A percentile compares a stretch with the other conserved stretches of the same genome.
Conservation (phyloP, 2,797 vertebrate genomes). For the Staurois parvus region DNA sequence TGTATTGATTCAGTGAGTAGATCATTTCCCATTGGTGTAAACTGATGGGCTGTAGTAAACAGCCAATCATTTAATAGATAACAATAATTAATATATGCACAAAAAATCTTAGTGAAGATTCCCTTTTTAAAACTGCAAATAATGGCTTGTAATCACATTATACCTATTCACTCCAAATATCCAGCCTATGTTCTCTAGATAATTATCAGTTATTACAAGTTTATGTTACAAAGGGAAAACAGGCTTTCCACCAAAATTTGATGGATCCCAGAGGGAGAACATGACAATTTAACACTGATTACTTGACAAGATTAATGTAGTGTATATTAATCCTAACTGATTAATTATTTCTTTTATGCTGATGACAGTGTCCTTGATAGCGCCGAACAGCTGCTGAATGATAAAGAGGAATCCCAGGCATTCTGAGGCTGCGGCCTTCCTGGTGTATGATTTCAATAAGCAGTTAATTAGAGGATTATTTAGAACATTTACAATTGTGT, state of each 20-base stretch:
- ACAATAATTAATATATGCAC: no score
- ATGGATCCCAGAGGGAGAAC: constrained; percentile 34
- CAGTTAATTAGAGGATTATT: constrained; percentile 2
- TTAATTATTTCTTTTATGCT: constrained; percentile 44
- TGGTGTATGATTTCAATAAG: constrained; percentile 9
- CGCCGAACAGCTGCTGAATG: constrained; percentile 14
- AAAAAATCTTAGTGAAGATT: no score
- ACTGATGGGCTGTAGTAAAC: not conserved
- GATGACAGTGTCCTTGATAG: constrained; percentile 46
- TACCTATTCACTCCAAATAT: not conserved
- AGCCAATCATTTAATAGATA: no score
- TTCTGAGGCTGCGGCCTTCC: not conserved
- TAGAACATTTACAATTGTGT: constrained; percentile 2
- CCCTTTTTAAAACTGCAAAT: not conserved
- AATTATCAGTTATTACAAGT: constrained; percentile 34
- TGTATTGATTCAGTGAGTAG: no score
- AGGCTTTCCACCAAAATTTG: constrained; percentile 16
- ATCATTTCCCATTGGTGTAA: not conserved
- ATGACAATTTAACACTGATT: constrained; percentile 28
- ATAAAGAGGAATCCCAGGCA: constrained; percentile 12
- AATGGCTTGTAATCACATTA: not conserved
- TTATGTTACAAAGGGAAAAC: constrained; percentile 12
- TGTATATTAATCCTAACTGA: constrained; percentile 40
- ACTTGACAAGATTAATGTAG: constrained; percentile 42
- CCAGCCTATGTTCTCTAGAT: not conserved